These are phyloP conservation scores for Sialia sialis DNA, from an alignment of 2,113 vertebrate genomes.

Conservation along the genomic window DNA sequence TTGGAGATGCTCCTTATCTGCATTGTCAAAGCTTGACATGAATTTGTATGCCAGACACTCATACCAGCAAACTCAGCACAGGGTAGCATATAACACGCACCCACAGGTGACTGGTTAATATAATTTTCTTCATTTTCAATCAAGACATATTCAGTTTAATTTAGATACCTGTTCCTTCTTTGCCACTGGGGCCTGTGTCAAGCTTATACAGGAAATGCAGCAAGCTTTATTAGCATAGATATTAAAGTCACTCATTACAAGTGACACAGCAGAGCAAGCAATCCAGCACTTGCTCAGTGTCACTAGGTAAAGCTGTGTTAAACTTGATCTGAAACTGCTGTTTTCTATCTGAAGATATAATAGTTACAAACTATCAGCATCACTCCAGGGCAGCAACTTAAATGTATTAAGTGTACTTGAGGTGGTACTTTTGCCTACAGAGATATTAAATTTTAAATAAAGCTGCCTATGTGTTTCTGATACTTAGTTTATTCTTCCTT, in stretches of 20 bases:
- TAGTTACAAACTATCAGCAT: neutral
- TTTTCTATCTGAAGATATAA: neutral
- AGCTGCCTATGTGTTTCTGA: neutral
- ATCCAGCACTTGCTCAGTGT: neutral
- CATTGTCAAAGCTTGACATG: neutral
- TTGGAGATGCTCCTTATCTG: neutral
- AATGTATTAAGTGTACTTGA: neutral
- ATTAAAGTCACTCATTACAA: constrained; percentile 36
- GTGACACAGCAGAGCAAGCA: neutral
- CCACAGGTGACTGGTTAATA: constrained; percentile 33
- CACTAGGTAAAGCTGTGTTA: neutral
- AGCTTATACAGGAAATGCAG: neutral
- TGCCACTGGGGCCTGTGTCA: neutral
- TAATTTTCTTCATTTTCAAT: constrained; percentile 39
- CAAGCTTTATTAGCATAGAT: constrained; percentile 32
- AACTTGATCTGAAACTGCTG: neutral
- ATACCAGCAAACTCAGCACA: neutral
- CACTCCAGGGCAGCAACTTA: neutral
- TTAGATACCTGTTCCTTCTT: constrained; percentile 17
- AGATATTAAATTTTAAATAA: neutral
- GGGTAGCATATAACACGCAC: neutral
- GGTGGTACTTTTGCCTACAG: neutral
- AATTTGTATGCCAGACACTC: neutral
- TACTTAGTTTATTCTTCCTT: neutral
- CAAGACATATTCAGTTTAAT: constrained; percentile 34